These are phyloP conservation scores for Anoplolepis gracilipes DNA, from an alignment of 1,140 invertebrate species.

Conservation along the genomic window DNA sequence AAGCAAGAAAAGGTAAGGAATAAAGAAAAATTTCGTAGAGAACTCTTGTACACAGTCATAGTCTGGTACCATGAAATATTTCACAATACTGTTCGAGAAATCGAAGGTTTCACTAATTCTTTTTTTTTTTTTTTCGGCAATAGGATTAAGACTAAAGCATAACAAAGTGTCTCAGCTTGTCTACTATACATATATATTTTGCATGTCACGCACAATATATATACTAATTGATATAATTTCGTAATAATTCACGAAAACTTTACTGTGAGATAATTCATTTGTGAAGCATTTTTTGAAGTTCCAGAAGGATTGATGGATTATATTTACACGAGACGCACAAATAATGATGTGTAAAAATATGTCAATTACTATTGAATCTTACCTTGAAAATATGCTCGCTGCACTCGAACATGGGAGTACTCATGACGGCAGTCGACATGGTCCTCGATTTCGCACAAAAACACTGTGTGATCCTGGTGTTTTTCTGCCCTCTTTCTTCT, in stretches of 20 bases:
- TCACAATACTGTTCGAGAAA: neutral
- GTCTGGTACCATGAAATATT: neutral
- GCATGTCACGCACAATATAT: neutral
- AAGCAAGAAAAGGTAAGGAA: neutral
- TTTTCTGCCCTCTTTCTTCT: neutral
- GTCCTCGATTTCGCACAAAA: constrained; percentile 70
- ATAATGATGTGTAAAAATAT: neutral
- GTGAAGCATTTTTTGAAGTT: neutral
- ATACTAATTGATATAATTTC: too few relatives aligned
- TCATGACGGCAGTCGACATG: constrained; percentile 84
- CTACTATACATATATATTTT: neutral
- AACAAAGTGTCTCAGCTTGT: neutral
- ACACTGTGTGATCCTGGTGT: constrained; percentile 52
- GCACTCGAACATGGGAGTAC: constrained; percentile 83
- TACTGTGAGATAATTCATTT: neutral
- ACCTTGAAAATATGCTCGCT: constrained; percentile 82
- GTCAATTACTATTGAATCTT: constrained; percentile 5
- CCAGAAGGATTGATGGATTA: too few relatives aligned
- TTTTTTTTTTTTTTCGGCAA: neutral
- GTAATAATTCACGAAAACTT: neutral
- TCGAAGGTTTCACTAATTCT: neutral
- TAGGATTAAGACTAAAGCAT: neutral
- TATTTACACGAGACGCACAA: neutral
- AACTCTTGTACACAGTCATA: neutral
- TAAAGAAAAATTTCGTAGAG: neutral